Evolutionary conservation across 2,888 invertebrate genomes (phyloP).

Genomic region (Zonitis immaculata): DNA sequence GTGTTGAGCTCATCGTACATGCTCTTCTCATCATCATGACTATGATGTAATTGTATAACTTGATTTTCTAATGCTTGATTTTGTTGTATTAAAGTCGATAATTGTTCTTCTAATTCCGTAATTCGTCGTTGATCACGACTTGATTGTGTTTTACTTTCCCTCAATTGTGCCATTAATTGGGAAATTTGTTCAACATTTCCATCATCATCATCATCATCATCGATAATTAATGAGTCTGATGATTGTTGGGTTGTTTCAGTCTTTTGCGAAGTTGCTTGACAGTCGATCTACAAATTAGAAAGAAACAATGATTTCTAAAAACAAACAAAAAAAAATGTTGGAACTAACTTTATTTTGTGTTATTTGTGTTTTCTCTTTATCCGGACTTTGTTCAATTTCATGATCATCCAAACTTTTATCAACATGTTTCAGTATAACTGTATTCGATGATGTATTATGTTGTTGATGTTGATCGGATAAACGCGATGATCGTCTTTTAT

Average conservation of each 20-base stretch:
- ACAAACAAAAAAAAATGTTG: no score
- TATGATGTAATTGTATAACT: conserved; percentile 57
- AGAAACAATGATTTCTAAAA: no score
- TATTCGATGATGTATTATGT: conserved; percentile 3
- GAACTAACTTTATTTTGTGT: no score
- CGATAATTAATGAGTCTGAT: no score
- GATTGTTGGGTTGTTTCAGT: conserved; percentile 13
- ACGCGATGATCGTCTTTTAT: conserved; percentile 44
- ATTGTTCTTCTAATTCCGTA: conserved; percentile 71
- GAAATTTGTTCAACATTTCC: conserved; percentile 47
- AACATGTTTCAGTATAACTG: conserved; percentile 23
- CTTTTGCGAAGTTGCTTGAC: conserved; percentile 4
- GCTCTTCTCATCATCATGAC: conserved; percentile 68
- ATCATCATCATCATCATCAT: conserved; percentile 14
- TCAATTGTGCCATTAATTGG: conserved; percentile 63
- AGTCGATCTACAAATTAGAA: no score
- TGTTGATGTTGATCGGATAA: not conserved
- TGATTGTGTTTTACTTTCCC: conserved; percentile 64
- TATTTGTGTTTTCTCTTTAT: not conserved
- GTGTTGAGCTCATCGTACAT: conserved; percentile 80
- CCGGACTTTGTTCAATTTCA: not conserved
- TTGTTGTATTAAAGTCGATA: conserved; percentile 65
- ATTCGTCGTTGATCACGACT: conserved; percentile 68
- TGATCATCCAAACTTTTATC: conserved; percentile 7
- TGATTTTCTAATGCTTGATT: conserved; percentile 68